Percentiles rank a stretch among this genome's conserved stretches.
These are phyloP conservation scores for Megaceryle torquata DNA, from an alignment of 2,113 vertebrate species.

Conservation along the genomic window DNA sequence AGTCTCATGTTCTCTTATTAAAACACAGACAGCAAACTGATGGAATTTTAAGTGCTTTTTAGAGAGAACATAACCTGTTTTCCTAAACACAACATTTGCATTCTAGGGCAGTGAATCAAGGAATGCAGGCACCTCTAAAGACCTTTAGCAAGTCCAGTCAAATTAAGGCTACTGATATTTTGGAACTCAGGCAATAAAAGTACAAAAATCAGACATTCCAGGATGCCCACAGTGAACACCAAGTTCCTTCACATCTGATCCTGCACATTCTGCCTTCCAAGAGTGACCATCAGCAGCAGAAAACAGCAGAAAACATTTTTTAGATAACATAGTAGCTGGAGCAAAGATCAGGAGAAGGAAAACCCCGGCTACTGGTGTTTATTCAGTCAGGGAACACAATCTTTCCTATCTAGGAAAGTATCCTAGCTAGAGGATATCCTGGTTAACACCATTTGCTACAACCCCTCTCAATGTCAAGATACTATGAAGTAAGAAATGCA, in stretches of 20 bases:
- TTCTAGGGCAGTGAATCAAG: not conserved
- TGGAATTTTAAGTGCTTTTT: not conserved
- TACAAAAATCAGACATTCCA: not conserved
- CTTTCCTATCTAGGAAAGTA: not conserved
- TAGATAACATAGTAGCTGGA: not conserved
- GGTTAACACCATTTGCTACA: not conserved
- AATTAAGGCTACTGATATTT: not conserved
- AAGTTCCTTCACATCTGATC: not conserved
- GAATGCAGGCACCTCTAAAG: not conserved
- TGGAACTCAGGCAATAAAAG: not conserved
- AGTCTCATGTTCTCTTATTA: not conserved
- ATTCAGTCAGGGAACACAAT: not conserved
- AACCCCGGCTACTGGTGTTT: not conserved
- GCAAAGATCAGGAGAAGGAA: not conserved
- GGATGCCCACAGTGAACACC: not conserved
- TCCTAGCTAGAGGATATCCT: not conserved
- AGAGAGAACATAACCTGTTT: not conserved
- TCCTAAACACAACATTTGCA: not conserved
- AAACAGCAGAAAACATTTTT: not conserved
- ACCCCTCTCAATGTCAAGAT: not conserved
- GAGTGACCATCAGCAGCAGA: not conserved
- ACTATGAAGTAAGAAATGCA: not conserved
- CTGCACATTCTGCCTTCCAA: not conserved
- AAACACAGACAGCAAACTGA: not conserved
- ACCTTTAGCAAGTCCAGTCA: not conserved